Base-by-base conservation (phyloP, 2,113 vertebrate species). In the Acanthisitta chloris region DNA sequence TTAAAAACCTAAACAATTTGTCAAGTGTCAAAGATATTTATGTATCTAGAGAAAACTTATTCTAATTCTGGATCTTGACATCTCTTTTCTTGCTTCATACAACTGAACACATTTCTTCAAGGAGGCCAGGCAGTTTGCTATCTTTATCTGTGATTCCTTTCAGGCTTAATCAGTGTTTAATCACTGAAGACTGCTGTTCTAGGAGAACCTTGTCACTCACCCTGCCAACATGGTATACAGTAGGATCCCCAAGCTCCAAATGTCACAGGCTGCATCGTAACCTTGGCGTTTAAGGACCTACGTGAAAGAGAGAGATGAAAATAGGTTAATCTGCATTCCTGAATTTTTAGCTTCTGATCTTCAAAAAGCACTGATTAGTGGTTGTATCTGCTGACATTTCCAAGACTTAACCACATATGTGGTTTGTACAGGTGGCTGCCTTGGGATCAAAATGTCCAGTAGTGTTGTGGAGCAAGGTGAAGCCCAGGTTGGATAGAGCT, bases 181-280 rank as follows among this genome's bases (percentile, higher is more conserved):
- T 19, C 67, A 40, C 26, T 43, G 40, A 24, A 61, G 61, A 36
- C 9, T 43, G 57, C 36, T 87, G 57, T n/a, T 88, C 17, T 7
- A 17, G 82, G 18, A 58, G 71, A 67, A 9, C 3, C 17, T 58
- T 1, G 1, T 6, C 40, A 88, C 95, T 98, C 80, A 99, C 99
- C 99, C 99, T 40, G 99, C 99, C 86, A 99, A 88, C 98, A 99
- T 99, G 88, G 99, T 99, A 94, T 99, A 99, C 9, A 99, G 95
- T 31, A 99, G 97, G 96, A 99, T 99, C 17, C 99, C 99, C 94
- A 99, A 71, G 72, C 99, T 99, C 99, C 99, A 99, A 96, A 99
- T 98, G 92, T 99, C 99, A 81, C 99, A 99, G 3, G 99, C 99
- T 28, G 99, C 99, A 21, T 99, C 99, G 1, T 99, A 99, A 72